Evolutionary conservation across 2,113 vertebrate genomes (phyloP).

Genomic region (Cynocephalus volans): DNA sequence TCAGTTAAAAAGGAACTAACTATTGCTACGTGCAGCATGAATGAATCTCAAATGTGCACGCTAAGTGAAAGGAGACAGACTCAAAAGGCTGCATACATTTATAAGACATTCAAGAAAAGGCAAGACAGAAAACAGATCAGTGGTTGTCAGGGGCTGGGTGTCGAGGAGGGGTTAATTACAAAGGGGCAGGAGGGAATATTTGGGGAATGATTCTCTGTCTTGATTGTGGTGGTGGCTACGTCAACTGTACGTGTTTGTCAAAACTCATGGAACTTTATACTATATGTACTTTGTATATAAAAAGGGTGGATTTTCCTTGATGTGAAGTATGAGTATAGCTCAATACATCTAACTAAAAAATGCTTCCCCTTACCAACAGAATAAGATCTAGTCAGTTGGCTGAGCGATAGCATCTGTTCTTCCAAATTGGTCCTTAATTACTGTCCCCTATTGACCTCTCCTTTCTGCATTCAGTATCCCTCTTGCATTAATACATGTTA

Average conservation of each 20-base stretch:
- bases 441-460: not conserved
- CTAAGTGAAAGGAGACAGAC: not conserved
- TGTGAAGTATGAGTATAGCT: not conserved
- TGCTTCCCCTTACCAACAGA: not conserved
- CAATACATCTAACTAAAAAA: constrained; percentile 15
- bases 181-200: not conserved
- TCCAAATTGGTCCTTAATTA: constrained; percentile 34
- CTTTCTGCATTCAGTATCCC: not conserved
- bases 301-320: not conserved
- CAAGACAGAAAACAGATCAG: not conserved
- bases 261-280: not conserved
- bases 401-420: constrained; percentile 18
- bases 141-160: too few relatives aligned
- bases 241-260: not conserved
- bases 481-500: not conserved
- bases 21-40: not conserved
- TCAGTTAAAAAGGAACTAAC: not conserved
- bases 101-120: not conserved
- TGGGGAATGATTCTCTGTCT: not conserved
- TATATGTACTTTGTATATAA: not conserved
- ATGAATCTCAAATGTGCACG: not conserved
- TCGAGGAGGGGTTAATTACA: not conserved
- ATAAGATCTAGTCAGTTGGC: not conserved
- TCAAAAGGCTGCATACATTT: not conserved
- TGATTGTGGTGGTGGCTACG: not conserved